Evolutionary conservation across 1,140 invertebrate species (phyloP).

Genomic region (Penaeus vannamei): DNA sequence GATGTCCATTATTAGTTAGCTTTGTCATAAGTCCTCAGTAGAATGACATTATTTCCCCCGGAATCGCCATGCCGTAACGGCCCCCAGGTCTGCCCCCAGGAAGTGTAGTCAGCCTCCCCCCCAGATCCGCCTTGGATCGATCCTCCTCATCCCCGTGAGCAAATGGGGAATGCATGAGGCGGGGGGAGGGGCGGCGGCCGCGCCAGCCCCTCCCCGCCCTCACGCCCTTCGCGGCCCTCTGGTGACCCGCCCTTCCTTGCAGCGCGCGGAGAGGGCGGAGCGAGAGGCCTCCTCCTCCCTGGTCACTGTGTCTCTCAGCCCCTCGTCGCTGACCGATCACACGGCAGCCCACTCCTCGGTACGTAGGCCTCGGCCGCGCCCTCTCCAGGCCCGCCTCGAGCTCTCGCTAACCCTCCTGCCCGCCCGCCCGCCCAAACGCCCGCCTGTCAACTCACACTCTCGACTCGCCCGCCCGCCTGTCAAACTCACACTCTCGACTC

Average conservation of each 20-base stretch:
- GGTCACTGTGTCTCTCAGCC: slow-evolving; percentile 57
- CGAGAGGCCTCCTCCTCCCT: slow-evolving; percentile 53
- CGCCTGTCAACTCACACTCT: too few relatives aligned
- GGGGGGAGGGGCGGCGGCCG: not conserved
- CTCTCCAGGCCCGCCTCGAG: not conserved
- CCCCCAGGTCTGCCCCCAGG: too few relatives aligned
- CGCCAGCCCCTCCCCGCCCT: not conserved
- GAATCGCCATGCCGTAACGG: too few relatives aligned
- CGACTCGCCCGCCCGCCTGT: too few relatives aligned
- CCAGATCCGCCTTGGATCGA: not conserved
- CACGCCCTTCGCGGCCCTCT: not conserved
- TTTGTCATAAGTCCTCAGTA: too few relatives aligned
- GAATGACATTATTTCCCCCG: too few relatives aligned
- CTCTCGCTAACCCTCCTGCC: not conserved
- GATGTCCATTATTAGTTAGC: too few relatives aligned
- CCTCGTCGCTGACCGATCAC: slow-evolving; percentile 57
- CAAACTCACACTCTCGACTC: too few relatives aligned
- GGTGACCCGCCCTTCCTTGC: slow-evolving; percentile 27
- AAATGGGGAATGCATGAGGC: not conserved
- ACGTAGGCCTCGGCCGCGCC: slow-evolving; percentile 36
- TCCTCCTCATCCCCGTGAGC: not conserved
- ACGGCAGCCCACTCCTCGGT: slow-evolving; percentile 55
- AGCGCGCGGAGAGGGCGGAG: slow-evolving; percentile 49
- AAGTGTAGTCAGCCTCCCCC: too few relatives aligned
- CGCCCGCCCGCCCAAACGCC: not conserved